Conservation (phyloP, 2,888 invertebrate genomes). For the Smittia aterrima region DNA sequence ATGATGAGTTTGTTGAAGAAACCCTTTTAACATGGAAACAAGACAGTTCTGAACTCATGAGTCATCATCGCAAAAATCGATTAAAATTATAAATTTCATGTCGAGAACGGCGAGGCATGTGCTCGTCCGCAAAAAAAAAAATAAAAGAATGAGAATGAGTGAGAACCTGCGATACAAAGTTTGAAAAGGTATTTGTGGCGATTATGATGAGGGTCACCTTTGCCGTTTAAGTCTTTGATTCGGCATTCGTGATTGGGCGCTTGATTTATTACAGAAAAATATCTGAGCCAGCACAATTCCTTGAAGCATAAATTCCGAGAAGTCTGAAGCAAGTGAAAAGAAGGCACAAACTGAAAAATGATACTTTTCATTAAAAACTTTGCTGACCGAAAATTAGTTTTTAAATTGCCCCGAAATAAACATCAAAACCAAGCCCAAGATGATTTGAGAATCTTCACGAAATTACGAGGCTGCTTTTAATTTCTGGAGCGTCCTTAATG, state of each 20-base stretch:
- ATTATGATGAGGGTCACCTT: slow-evolving; percentile 40
- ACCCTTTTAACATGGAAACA: background rate
- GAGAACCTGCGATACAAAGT: background rate
- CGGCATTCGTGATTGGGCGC: slow-evolving; percentile 30
- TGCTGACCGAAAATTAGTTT: too few relatives aligned
- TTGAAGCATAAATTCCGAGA: slow-evolving; percentile 6
- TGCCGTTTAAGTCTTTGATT: background rate
- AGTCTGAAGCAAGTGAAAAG: too few relatives aligned
- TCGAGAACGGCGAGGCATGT: background rate
- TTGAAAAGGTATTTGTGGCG: background rate
- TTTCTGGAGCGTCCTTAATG: too few relatives aligned
- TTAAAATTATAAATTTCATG: slow-evolving; percentile 36
- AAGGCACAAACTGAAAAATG: too few relatives aligned
- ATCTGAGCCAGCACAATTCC: slow-evolving; percentile 3
- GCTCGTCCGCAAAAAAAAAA: background rate
- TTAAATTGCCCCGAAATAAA: too few relatives aligned
- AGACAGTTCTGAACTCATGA: background rate
- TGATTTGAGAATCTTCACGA: too few relatives aligned
- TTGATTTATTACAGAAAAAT: slow-evolving; percentile 31
- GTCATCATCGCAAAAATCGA: background rate
- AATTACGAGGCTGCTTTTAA: too few relatives aligned
- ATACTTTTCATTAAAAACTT: too few relatives aligned
- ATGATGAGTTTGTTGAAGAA: background rate
- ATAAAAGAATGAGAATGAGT: background rate
- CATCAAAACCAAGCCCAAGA: too few relatives aligned